These are phyloP conservation scores for Monochamus saltuarius DNA, from an alignment of 1,140 invertebrate species.

Conservation along the genomic window DNA sequence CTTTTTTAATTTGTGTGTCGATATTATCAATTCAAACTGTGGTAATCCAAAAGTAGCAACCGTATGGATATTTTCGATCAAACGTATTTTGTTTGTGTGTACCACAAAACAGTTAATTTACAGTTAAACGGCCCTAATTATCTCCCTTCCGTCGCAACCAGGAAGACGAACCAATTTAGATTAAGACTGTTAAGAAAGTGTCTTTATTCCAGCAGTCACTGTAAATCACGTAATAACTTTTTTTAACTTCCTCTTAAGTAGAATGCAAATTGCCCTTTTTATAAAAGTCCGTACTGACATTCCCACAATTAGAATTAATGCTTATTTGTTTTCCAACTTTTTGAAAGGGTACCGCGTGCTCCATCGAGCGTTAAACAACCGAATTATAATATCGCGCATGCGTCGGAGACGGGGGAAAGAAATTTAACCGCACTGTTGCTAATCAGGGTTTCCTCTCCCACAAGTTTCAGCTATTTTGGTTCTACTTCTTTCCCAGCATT, in stretches of 20 bases:
- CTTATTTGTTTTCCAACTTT: neutral
- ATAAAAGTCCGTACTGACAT: neutral
- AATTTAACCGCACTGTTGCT: neutral
- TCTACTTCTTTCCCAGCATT: neutral
- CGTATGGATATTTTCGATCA: no score
- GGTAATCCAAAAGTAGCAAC: no score
- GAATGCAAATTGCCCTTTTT: conserved; percentile 4
- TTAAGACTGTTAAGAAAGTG: neutral
- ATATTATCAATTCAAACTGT: no score
- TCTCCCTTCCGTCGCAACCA: conserved; percentile 10
- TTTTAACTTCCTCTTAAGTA: conserved; percentile 8
- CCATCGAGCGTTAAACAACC: conserved; percentile 3
- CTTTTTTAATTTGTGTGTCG: no score
- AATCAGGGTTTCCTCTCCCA: conserved; percentile 9
- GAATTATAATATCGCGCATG: conserved; percentile 1
- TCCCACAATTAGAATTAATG: conserved; percentile 16
- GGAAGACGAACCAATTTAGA: conserved; percentile 12
- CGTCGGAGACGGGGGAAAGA: neutral
- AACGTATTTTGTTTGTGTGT: no score
- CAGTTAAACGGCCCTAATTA: conserved; percentile 17
- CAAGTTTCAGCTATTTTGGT: neutral
- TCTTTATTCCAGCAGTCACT: neutral
- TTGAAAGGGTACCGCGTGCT: neutral
- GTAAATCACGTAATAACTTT: conserved; percentile 14
- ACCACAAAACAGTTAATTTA: neutral